Evolutionary conservation across 2,113 vertebrate species (phyloP).

Genomic region (Periophthalmodon schlosseri): DNA sequence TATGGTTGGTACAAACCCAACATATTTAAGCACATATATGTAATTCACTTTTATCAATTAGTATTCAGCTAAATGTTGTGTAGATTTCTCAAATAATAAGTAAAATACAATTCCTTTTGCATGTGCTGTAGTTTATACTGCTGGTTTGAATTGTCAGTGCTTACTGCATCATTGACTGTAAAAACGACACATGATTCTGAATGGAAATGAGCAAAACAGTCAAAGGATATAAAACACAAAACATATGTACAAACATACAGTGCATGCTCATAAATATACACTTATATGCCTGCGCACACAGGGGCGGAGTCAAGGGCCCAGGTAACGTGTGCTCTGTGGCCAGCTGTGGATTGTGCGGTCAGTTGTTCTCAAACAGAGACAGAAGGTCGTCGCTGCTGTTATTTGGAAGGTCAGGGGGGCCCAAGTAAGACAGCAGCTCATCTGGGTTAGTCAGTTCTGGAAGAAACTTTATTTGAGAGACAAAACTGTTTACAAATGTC

Average conservation of each 20-base stretch:
- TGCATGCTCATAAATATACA: neutral
- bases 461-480: constrained; percentile 81
- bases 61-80: neutral
- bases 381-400: constrained; percentile 94
- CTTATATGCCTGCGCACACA: constrained; percentile 1
- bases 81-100: neutral
- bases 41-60: neutral
- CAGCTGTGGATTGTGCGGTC: constrained; percentile 82
- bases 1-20: constrained; percentile 8
- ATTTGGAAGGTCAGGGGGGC: constrained; percentile 89
- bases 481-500: neutral
- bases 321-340: constrained; percentile 37
- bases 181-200: constrained; percentile 9
- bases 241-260: neutral
- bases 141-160: constrained; percentile 50
- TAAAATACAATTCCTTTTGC: constrained; percentile 38
- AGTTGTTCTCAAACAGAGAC: constrained; percentile 96
- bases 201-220: constrained; percentile 32
- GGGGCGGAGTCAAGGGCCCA: constrained; percentile 3
- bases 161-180: constrained; percentile 1
- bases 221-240: constrained; percentile 28
- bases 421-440: constrained; percentile 93
- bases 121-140: constrained; percentile 54
- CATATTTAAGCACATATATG: neutral
- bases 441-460: constrained; percentile 95